Evolutionary conservation across 1,140 invertebrate species (phyloP), one percentile per base, ranked within the genome.

Genomic region (Plutomurus gul): DNA sequence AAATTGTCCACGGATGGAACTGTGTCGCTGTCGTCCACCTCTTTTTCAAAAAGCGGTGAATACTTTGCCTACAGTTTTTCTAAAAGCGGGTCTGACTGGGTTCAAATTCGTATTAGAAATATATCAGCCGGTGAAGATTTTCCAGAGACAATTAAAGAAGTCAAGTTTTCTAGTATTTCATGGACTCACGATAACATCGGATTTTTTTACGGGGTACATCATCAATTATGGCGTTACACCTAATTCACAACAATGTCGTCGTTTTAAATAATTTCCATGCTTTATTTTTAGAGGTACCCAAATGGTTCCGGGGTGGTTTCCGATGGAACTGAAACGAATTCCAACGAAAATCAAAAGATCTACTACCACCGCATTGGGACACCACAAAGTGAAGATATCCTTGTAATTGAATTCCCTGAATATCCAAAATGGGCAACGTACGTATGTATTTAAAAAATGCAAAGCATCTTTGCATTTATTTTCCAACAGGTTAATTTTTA

Each of bases 151-250:
- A 87, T 99, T 76, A 91, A 95, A 83, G 94, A 95, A 85, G 92
- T 97, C 0, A 99, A 98, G 87, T 99, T 95, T 87, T 93, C 95
- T 0, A 89, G 90, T 10, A 91, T 99, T 85, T 89, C 94, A 0
- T 99, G 97, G 97, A 97, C 95, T 37, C 94, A 96, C 84, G 96
- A 99, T 86, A 93, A 98, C 86, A 91, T 92, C 84, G 97, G 97
- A 60, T 89, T 99, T 73, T 99, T 99, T 87, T 99, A 99, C 88
- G 93, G 94, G 27, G 76, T 80, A 49, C 0, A 2, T 18, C 0
- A 18, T 39, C 22, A 7, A 37, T 25, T 13, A 1, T 49, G 16
- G 37, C 2, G 18, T 56, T 37, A 60, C 37, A 30, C 5, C 8
- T 18, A 1, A 37, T 56, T 8, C 20, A 49, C 47, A 22, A 1